phyloP scores from a whole-genome alignment of 2,797 vertebrate species.

The Bufotes viridis region DNA sequence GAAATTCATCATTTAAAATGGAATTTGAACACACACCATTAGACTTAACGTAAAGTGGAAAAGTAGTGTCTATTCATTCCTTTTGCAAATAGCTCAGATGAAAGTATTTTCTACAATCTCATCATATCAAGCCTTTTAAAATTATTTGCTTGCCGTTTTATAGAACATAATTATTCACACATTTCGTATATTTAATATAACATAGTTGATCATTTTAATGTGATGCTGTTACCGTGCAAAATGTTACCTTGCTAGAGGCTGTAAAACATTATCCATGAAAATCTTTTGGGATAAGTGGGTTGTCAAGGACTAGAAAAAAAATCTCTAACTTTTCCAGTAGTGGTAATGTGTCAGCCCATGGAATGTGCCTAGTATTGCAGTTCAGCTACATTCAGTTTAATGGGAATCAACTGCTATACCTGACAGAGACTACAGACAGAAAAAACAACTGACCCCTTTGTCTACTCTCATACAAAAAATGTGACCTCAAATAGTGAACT shows the following conservation, averaged over 20 bases:
- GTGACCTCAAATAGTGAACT: no score
- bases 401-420: no score
- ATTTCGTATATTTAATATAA: slow-evolving; percentile 47
- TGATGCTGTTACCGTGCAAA: slow-evolving; percentile 9
- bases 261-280: not conserved
- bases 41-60: slow-evolving; percentile 55
- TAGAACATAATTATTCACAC: slow-evolving; percentile 48
- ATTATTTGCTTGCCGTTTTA: slow-evolving; percentile 49
- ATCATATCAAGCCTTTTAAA: slow-evolving; percentile 36
- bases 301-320: not conserved
- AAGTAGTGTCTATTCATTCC: slow-evolving; percentile 44
- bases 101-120: slow-evolving; percentile 39
- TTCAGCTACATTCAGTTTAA: no score
- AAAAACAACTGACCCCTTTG: no score
- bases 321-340: not conserved
- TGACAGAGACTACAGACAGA: no score
- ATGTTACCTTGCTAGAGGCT: slow-evolving; percentile 11
- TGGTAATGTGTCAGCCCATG: no score
- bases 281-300: not conserved
- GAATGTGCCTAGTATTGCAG: not conserved
- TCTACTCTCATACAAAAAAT: no score
- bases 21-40: slow-evolving; percentile 60
- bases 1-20: slow-evolving; percentile 57
- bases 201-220: slow-evolving; percentile 50
- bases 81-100: slow-evolving; percentile 48